Conservation (phyloP, 2,797 vertebrate species). For the Thalassophryne amazonica region DNA sequence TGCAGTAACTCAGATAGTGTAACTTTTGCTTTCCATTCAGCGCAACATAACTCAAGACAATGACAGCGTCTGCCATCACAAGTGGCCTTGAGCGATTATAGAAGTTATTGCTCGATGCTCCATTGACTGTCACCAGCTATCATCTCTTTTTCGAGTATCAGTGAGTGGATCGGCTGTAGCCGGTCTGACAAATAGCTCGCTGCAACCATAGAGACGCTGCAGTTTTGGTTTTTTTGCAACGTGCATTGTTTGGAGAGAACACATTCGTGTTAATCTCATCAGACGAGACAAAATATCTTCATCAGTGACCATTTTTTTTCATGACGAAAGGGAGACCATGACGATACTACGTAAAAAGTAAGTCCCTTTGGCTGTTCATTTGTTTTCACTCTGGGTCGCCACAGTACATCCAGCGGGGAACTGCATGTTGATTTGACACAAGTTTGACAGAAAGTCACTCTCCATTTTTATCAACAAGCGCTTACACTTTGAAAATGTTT, state of each 20-base stretch:
- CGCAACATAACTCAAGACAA: conserved; percentile 15
- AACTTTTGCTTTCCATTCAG: conserved; percentile 7
- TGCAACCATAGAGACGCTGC: not conserved
- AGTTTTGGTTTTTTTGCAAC: conserved; percentile 18
- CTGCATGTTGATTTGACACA: too few species aligned
- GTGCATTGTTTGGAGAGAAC: conserved; percentile 17
- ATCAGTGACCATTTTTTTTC: too few species aligned
- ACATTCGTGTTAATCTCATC: conserved; percentile 31
- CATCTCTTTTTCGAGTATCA: not conserved
- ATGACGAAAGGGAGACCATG: too few species aligned
- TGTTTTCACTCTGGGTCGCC: too few species aligned
- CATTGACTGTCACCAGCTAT: not conserved
- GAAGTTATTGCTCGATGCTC: conserved; percentile 1
- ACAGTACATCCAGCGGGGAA: too few species aligned
- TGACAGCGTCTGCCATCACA: conserved; percentile 25
- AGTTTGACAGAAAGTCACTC: too few species aligned
- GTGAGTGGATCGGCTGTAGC: conserved; percentile 1
- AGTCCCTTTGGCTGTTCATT: too few species aligned
- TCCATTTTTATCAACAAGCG: too few species aligned
- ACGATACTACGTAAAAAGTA: too few species aligned
- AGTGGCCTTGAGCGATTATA: conserved; percentile 10
- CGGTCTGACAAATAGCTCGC: not conserved
- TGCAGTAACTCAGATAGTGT: conserved; percentile 5
- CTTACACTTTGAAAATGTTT: too few species aligned
- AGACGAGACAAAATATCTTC: conserved; percentile 21